Base-by-base conservation (phyloP, 2,888 invertebrate species). In the Drosophila borborema region DNA sequence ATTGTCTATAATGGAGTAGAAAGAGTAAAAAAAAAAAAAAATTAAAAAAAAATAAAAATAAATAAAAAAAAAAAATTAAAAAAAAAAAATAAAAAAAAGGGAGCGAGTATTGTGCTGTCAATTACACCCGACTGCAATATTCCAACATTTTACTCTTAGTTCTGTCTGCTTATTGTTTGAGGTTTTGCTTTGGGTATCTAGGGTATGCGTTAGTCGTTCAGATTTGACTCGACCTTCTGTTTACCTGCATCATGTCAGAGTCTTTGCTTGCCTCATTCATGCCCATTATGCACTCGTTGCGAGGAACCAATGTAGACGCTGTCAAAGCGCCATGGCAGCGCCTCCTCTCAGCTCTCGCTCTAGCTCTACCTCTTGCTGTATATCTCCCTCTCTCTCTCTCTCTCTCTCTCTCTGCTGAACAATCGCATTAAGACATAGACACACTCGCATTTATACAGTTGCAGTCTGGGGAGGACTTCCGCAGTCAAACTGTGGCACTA, bases 401-500 rank as follows among this genome's bases (percentile, higher is more conserved):
- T 34, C 28, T 28, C 28, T 51, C 55, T 41, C 46, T 36, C 20
- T 1, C 40, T 40, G 55, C 46, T 58, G 69, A 72, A 74, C 77
- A 77, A 77, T 77, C 61, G 74, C 65, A 77, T 74, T 74, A 77
- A 58, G 51, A 34, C 51, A 54, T 34, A 45, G 53, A 36, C 38
- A 61, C 58, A 55, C 43, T 38, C 38, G 64, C 28, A 56, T 10
- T 59, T 16, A 64, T n/a, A 58, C 64, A 48, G 67, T 36, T 18
- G 51, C 31, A 23, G 20, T 23, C 23, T 40, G n/a, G 36, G 46
- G 18, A 61, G 72, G 64, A 62, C 62, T 71, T 74, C 60, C 77
- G 63, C 82, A 84, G 84, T 82, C 83, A 83, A 86, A 83, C 83
- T 77, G 84, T 83, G 86, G 84, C 86, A 83, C 83, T 86, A 83